Evolutionary conservation across 2,797 vertebrate genomes (phyloP).

Genomic region (Mus spretus): DNA sequence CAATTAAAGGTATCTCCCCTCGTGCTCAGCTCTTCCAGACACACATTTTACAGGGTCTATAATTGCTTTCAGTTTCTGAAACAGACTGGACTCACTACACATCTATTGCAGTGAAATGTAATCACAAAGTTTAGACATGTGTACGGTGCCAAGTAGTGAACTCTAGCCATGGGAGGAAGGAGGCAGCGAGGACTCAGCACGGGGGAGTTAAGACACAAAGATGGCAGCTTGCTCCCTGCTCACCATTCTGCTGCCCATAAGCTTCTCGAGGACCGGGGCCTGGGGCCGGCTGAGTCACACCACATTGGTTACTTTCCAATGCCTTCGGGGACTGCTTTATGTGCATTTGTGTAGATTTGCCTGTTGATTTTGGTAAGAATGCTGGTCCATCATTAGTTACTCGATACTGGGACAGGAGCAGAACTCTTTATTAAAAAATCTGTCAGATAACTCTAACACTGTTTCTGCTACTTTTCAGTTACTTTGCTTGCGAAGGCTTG

Average conservation of each 20-base stretch:
- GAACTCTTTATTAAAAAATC: conserved; percentile 57
- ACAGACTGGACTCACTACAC: neutral
- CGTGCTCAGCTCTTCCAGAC: neutral
- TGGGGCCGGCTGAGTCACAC: neutral
- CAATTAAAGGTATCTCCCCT: neutral
- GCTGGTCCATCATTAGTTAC: neutral
- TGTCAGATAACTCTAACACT: conserved; percentile 16
- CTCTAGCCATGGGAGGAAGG: neutral
- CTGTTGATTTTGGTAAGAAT: conserved; percentile 16
- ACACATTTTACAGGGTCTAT: conserved; percentile 35
- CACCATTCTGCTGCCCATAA: neutral
- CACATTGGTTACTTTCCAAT: neutral
- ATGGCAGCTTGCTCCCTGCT: neutral
- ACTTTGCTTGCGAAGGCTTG: conserved; percentile 44
- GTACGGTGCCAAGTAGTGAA: neutral
- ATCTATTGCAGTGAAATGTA: conserved; percentile 22
- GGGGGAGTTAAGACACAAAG: neutral
- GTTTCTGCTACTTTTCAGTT: conserved; percentile 1
- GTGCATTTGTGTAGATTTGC: neutral
- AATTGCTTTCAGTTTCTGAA: conserved; percentile 56
- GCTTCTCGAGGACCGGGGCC: neutral
- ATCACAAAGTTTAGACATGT: neutral
- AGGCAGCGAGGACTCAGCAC: neutral
- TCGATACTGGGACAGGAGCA: neutral
- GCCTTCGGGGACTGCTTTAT: neutral